A percentile compares a stretch with the other conserved stretches of the same genome.
phyloP scores from a whole-genome alignment of 2,797 vertebrate species.

The Myotis myotis region DNA sequence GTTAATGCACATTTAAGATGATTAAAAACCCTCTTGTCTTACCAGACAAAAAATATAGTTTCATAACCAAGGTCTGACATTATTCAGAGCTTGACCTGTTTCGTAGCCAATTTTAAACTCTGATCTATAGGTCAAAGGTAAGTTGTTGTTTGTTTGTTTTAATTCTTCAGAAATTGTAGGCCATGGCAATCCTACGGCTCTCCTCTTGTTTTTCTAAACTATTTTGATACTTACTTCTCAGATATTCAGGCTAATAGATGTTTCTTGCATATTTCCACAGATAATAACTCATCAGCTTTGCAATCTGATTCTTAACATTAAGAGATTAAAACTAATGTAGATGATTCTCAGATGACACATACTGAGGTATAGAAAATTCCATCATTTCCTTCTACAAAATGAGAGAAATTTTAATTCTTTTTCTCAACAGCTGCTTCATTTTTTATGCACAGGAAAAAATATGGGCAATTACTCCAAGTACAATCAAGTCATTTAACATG shows the following conservation, averaged over 20 bases:
- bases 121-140: neutral
- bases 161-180: slow-evolving; percentile 3
- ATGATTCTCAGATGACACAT: slow-evolving; percentile 75
- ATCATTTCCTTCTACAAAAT: slow-evolving; percentile 66
- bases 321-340: slow-evolving; percentile 68
- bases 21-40: slow-evolving; percentile 1
- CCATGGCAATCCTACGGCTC: neutral
- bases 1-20: neutral
- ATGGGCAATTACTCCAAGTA: slow-evolving; percentile 71
- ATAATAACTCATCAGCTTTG: slow-evolving; percentile 38
- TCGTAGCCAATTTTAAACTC: slow-evolving; percentile 33
- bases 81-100: neutral
- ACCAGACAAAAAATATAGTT: neutral
- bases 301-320: slow-evolving; percentile 63
- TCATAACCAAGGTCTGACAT: neutral
- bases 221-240: slow-evolving; percentile 36
- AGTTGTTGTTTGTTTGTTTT: neutral
- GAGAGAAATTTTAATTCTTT: slow-evolving; percentile 73
- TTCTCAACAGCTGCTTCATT: slow-evolving; percentile 73
- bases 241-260: neutral
- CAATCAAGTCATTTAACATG: slow-evolving; percentile 75
- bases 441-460: slow-evolving; percentile 63
- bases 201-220: slow-evolving; percentile 36
- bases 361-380: slow-evolving; percentile 68
- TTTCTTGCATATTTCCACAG: slow-evolving; percentile 22